Percentiles rank a stretch among this genome's conserved stretches.
Evolutionary conservation across 2,888 invertebrate species (phyloP).

Genomic region (Argyresthia albistria): DNA sequence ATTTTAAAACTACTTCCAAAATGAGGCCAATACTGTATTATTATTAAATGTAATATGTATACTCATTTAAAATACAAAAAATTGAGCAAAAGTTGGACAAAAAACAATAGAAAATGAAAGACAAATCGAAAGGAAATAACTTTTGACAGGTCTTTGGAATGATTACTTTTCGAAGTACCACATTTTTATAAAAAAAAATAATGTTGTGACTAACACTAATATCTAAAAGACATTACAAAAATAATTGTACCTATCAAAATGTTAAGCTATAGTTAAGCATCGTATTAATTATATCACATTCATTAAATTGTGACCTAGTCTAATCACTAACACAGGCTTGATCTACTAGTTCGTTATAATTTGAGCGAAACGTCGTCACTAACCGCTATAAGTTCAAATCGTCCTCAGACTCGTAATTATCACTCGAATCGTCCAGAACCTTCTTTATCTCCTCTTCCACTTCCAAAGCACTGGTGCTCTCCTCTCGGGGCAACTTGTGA

Average conservation of each 20-base stretch:
- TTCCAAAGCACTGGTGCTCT: conserved; percentile 48
- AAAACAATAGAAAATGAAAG: not conserved
- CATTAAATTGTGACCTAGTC: conserved; percentile 20
- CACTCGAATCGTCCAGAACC: conserved; percentile 49
- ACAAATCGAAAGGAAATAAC: conserved; percentile 2
- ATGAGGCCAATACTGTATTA: too few relatives aligned
- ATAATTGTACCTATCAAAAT: conserved; percentile 9
- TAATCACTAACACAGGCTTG: conserved; percentile 25
- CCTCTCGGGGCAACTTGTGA: conserved; percentile 52
- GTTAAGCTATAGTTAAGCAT: conserved; percentile 33
- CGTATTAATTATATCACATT: conserved; percentile 42
- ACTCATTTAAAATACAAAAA: conserved; percentile 2
- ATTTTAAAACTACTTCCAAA: too few relatives aligned
- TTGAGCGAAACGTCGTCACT: conserved; percentile 27
- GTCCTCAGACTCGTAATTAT: conserved; percentile 55
- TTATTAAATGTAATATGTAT: not conserved
- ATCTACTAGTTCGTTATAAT: conserved; percentile 39
- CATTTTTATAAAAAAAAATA: not conserved
- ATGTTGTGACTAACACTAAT: not conserved
- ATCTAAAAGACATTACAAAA: not conserved
- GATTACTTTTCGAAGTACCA: conserved; percentile 4
- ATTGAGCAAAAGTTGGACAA: conserved; percentile 5
- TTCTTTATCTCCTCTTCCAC: conserved; percentile 56
- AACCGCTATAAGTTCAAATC: conserved; percentile 52
- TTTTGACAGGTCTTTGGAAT: conserved; percentile 8